Evolutionary conservation across 1,140 invertebrate species (phyloP), one percentile per base, ranked within the genome.

Genomic region (Drosophila pseudoananassae): DNA sequence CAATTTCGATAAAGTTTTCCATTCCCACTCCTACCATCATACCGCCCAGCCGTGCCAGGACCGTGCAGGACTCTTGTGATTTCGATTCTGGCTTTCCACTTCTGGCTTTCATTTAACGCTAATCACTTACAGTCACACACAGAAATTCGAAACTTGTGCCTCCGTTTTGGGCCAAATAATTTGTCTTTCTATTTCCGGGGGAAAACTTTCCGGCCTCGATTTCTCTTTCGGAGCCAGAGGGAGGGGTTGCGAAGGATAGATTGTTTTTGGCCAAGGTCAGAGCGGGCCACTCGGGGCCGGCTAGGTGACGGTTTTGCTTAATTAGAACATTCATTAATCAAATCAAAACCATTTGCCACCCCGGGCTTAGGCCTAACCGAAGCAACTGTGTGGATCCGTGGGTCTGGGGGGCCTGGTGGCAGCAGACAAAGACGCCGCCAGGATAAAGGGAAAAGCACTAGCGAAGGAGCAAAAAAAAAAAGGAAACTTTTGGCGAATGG

Each of bases 261-360:
- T 75, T 78, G 82, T 78, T 85, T 87, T 88, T 87, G 83, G 69
- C 75, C 83, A 87, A 87, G 83, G 83, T 87, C 83, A 89, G 78
- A 87, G 43, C 50, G 43, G 63, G 59, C 61, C 73, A 74, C 74
- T 64, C 73, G 72, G 65, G 71, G 58, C 55, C 47, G 78, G 55
- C 81, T 88, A 87, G 83, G 83, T 87, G 83, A 87, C 85, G 87
- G 88, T 90, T 90, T 90, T 90, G 87, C 87, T 90, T 90, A 90
- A 90, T 90, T 90, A 90, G 87, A 90, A 90, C 87, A 90, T 90
- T 90, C 87, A 90, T 90, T 90, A 90, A 90, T 90, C 87, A 90
- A 90, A 90, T 90, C 87, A 90, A 90, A 90, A 90, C 87, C 87
- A 90, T 90, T 90, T 90, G 87, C 87, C 87, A 81, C 88, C 87